phyloP scores from a whole-genome alignment of 2,888 invertebrate species.

The Eupithecia tripunctaria region DNA sequence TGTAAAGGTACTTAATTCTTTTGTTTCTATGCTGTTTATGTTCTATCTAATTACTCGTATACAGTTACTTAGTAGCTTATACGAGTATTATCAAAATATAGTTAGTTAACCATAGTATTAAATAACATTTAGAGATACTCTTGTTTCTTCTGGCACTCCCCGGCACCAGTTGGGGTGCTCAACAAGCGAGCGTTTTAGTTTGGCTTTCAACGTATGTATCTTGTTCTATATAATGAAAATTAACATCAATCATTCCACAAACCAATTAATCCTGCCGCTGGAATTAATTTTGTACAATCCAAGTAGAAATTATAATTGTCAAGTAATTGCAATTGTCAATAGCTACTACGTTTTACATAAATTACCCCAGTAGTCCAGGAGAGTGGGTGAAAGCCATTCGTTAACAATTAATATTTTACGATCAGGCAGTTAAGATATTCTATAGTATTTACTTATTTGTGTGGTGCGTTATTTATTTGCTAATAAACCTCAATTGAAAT shows the following conservation, averaged over 20 bases:
- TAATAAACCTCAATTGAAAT: slow-evolving; percentile 43
- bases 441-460: slow-evolving; percentile 22
- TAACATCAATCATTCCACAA: neutral
- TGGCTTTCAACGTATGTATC: too few species aligned
- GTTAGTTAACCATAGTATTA: too few species aligned
- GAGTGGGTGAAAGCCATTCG: slow-evolving; percentile 19
- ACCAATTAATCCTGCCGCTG: neutral
- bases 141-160: too few species aligned
- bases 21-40: neutral
- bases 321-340: neutral
- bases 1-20: neutral
- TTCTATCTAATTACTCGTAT: too few species aligned
- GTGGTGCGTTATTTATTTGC: slow-evolving; percentile 35
- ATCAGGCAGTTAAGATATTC: slow-evolving; percentile 36
- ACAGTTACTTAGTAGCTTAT: too few species aligned
- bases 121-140: too few species aligned
- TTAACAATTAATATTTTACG: slow-evolving; percentile 33
- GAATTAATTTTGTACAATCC: too few species aligned
- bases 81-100: too few species aligned
- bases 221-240: neutral
- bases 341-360: neutral
- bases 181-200: too few species aligned
- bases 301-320: neutral
- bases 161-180: too few species aligned
- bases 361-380: slow-evolving; percentile 1